These are phyloP conservation scores for Lepidurus packardi DNA, from an alignment of 1,140 invertebrate species.

Conservation along the genomic window DNA sequence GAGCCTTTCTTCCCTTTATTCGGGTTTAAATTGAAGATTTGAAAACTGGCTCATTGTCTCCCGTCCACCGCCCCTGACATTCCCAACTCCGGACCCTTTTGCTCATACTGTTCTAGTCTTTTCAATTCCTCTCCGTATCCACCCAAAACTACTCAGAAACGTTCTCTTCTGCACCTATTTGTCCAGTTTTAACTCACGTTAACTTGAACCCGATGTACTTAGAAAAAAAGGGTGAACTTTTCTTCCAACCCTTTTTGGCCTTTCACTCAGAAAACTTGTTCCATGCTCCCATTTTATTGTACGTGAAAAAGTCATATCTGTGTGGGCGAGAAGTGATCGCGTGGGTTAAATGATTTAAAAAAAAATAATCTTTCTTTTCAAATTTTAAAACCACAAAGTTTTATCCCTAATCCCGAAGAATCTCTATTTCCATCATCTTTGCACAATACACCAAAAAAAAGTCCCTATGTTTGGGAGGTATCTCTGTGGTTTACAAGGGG, in stretches of 20 bases:
- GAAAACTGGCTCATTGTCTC: conserved; percentile 6
- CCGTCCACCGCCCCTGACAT: neutral
- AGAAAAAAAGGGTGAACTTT: neutral
- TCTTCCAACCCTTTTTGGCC: conserved; percentile 11
- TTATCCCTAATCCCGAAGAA: conserved; percentile 10
- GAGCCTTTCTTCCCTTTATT: neutral
- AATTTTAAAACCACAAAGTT: neutral
- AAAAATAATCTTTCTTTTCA: neutral
- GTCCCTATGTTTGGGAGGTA: neutral
- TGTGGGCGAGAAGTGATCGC: neutral
- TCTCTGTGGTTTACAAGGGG: neutral
- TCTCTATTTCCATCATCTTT: conserved; percentile 22
- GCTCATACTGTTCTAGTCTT: conserved; percentile 11
- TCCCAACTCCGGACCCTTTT: neutral
- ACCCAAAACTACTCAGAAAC: neutral
- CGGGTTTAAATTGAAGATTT: neutral
- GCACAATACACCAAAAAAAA: conserved; percentile 16
- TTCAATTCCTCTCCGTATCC: neutral
- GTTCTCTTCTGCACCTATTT: neutral
- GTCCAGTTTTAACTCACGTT: conserved; percentile 13
- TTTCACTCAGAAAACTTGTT: conserved; percentile 8
- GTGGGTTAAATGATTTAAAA: neutral
- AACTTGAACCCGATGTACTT: conserved; percentile 10
- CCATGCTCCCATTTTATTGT: neutral
- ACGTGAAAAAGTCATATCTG: neutral